These are phyloP conservation scores for Yponomeuta malinellus DNA, from an alignment of 2,888 invertebrate genomes.

Conservation along the genomic window DNA sequence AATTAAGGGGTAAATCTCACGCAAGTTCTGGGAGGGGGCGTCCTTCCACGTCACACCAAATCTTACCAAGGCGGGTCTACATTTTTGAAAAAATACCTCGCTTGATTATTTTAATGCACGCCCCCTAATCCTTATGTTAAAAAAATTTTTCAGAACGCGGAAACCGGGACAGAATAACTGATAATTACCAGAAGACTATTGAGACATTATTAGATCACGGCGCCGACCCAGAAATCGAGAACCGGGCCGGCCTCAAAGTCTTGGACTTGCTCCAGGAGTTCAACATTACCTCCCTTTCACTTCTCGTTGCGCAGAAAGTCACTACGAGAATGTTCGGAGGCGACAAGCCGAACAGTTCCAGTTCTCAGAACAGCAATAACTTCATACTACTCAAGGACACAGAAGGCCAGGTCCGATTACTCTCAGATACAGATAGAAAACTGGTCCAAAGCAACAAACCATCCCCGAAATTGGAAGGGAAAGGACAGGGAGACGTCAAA, in stretches of 20 bases:
- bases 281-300: conserved; percentile 39
- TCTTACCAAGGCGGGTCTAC: no score
- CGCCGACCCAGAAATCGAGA: conserved; percentile 59
- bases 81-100: no score
- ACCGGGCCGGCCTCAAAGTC: conserved; percentile 58
- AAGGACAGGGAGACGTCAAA: neutral
- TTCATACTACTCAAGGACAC: conserved; percentile 40
- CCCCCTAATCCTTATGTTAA: no score
- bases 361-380: conserved; percentile 22
- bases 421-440: neutral
- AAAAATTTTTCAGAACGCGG: conserved; percentile 37
- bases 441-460: no score
- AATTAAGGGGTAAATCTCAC: no score
- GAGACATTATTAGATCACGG: conserved; percentile 50
- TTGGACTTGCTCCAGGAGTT: conserved; percentile 60
- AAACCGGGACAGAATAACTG: conserved; percentile 41
- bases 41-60: no score
- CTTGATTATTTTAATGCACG: no score
- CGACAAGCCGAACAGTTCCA: conserved; percentile 14
- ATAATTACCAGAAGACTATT: conserved; percentile 51
- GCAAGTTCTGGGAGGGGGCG: no score
- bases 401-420: neutral
- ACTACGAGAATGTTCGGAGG: conserved; percentile 28
- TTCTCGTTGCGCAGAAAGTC: conserved; percentile 43
- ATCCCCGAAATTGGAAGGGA: neutral